These are phyloP conservation scores for Aselliscus stoliczkanus DNA, from an alignment of 2,797 vertebrate genomes.

Conservation along the genomic window DNA sequence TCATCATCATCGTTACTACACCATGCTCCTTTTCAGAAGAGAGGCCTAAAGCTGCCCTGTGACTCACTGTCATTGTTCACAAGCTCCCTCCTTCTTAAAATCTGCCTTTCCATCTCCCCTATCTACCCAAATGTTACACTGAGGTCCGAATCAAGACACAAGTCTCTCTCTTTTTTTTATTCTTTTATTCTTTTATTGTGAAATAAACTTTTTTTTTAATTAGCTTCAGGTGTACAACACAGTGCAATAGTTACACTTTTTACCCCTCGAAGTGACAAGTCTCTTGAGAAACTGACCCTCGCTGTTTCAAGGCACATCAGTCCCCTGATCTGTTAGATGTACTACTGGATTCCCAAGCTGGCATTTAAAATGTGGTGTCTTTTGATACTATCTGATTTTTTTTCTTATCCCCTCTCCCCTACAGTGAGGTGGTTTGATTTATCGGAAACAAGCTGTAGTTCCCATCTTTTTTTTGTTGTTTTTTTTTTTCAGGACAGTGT, in stretches of 20 bases:
- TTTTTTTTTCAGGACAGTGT: too few species aligned
- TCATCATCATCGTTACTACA: rapidly evolving
- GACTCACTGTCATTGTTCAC: background rate
- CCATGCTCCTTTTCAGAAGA: background rate
- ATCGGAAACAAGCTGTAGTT: background rate
- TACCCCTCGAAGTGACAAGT: too few species aligned
- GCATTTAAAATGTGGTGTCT: background rate
- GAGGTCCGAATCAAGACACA: background rate
- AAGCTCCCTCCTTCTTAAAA: background rate
- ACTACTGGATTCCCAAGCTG: background rate
- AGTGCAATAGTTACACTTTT: too few species aligned
- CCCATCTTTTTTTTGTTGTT: background rate
- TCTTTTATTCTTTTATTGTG: too few species aligned
- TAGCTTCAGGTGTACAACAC: too few species aligned
- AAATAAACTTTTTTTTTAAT: too few species aligned
- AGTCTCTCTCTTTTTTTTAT: too few species aligned
- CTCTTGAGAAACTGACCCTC: background rate
- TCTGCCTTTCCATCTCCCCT: background rate
- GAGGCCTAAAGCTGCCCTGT: background rate
- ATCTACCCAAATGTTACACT: background rate
- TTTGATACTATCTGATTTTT: background rate
- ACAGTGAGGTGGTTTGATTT: background rate
- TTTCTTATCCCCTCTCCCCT: background rate
- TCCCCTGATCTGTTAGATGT: background rate
- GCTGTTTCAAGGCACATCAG: background rate